phyloP scores from a whole-genome alignment of 2,113 vertebrate genomes.

The Chionis minor region DNA sequence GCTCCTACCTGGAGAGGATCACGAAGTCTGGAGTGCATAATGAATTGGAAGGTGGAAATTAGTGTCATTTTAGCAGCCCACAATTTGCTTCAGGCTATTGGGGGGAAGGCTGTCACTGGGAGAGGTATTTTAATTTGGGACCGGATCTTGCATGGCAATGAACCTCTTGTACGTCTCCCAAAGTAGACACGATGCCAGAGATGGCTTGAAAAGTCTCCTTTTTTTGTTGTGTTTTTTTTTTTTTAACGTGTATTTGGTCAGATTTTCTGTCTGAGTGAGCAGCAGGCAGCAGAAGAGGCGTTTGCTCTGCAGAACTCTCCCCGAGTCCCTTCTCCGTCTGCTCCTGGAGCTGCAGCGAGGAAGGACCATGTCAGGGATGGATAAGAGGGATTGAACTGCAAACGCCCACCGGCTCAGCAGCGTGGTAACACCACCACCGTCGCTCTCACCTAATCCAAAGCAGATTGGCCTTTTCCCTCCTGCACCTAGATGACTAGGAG shows the following conservation, averaged over 20 bases:
- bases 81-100: not conserved
- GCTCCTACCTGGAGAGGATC: not conserved
- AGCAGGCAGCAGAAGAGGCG: not conserved
- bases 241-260: not conserved
- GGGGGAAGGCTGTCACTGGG: not conserved
- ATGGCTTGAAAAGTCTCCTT: not conserved
- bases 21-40: not conserved
- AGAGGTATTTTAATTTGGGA: not conserved
- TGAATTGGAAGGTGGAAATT: not conserved
- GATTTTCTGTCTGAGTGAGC: not conserved
- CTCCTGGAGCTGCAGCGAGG: not conserved
- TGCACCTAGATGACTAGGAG: not conserved
- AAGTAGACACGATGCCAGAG: fast-evolving
- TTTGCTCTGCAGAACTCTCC: not conserved
- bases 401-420: not conserved
- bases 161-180: not conserved
- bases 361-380: not conserved
- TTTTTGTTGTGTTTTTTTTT: not conserved
- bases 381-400: not conserved
- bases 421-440: not conserved
- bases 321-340: not conserved
- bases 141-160: not conserved
- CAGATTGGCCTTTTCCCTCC: conserved; percentile 1
- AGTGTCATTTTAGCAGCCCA: not conserved
- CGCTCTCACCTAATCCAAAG: conserved; percentile 27